Evolutionary conservation across 2,797 vertebrate species (phyloP).

Genomic region (Rhyacichthys aspro): DNA sequence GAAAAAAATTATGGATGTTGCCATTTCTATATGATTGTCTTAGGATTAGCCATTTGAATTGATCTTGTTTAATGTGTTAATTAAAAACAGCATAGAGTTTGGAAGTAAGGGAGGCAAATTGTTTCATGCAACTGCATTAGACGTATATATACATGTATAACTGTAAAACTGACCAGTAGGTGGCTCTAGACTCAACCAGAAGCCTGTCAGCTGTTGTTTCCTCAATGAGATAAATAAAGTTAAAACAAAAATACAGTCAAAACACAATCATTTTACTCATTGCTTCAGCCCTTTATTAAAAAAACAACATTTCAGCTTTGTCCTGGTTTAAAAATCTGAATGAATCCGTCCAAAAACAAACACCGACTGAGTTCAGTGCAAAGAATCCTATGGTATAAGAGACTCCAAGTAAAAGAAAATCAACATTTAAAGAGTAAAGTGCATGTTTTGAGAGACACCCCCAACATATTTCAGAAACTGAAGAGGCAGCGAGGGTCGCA

Average conservation of each 20-base stretch:
- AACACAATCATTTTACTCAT: conserved; percentile 63
- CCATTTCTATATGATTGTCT: too few relatives aligned
- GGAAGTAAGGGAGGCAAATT: too few relatives aligned
- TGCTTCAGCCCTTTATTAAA: conserved; percentile 62
- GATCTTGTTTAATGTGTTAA: too few relatives aligned
- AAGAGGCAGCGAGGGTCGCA: conserved; percentile 46
- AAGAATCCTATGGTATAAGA: conserved; percentile 61
- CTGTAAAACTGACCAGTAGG: conserved; percentile 31
- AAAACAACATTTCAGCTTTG: conserved; percentile 57
- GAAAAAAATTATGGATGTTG: too few relatives aligned
- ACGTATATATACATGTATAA: too few relatives aligned
- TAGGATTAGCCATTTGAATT: too few relatives aligned
- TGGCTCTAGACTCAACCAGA: conserved; percentile 8
- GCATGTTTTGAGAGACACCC: conserved; percentile 75
- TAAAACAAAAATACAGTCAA: conserved; percentile 11
- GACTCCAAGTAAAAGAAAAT: conserved; percentile 52
- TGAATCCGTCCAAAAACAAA: conserved; percentile 48
- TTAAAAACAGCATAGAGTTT: too few relatives aligned
- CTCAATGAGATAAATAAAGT: not conserved
- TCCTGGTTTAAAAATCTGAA: conserved; percentile 73
- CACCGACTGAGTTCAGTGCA: conserved; percentile 74
- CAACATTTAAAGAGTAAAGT: conserved; percentile 73
- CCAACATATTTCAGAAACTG: conserved; percentile 45
- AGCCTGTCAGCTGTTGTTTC: not conserved
- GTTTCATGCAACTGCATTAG: too few relatives aligned